Evolutionary conservation across 2,888 invertebrate genomes (phyloP), one percentile per base, ranked within the genome.

Genomic region (Dysmachus trigonus): DNA sequence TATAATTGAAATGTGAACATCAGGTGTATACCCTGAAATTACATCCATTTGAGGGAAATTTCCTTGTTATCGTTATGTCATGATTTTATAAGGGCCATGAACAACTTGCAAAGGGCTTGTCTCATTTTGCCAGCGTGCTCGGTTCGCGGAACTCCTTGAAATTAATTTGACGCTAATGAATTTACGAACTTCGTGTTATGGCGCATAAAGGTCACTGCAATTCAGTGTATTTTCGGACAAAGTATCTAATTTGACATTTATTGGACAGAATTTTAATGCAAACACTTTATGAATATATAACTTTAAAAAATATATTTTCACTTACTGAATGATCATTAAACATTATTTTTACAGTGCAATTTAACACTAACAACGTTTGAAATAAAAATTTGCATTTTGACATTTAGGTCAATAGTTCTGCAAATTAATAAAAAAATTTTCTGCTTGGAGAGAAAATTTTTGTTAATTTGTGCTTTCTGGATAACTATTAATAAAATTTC

Each of bases 1-100:
- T 33, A 35, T 33, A 74, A 74, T 74, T 74, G 74, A 74, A 74
- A 74, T 31, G 35, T 33, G 33, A 74, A 74, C 74, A 74, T 74
- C 74, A 74, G 74, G 74, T 33, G 74, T 74, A 18, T 33, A 4
- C 74, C 18, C n/a, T 31, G 31, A 74, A 74, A 35, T 31, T 74
- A 74, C 74, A 74, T 31, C 30, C 33, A 74, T 74, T 74, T 35
- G n/a, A 72, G 7, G 33, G 74, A 62, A 62, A 62, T 62, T 74
- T 31, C 35, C n/a, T 35, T 74, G 31, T 74, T 35, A 18, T 10
- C 74, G 35, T 35, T n/a, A n/a, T 74, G 33, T 74, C n/a, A 1
- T 35, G 35, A 74, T 33, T 74, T 74, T 18, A 33, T 74, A 35
- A 74, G 74, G 74, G 74, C 10, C 18, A 62, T 62, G 27, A 62